Conservation (phyloP, 2,113 vertebrate species). For the Pantherophis guttatus region DNA sequence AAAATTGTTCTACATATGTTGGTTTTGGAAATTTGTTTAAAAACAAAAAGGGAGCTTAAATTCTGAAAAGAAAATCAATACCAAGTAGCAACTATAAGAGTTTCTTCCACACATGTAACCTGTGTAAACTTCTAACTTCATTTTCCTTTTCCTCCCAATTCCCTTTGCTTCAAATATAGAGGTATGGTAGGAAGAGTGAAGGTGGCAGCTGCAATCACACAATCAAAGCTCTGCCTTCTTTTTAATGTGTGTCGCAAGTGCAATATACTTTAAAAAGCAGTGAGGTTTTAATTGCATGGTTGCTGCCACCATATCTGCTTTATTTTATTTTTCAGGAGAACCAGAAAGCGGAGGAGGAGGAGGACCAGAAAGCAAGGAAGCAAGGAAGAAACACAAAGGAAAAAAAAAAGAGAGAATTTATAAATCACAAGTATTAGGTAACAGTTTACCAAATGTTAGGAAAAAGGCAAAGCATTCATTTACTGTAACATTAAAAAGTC, state of each 20-base stretch:
- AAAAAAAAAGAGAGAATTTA: background rate
- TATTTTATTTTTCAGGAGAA: background rate
- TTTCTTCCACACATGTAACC: background rate
- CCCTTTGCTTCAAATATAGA: background rate
- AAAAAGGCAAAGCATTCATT: background rate
- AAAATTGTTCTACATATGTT: background rate
- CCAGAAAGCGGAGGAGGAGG: background rate
- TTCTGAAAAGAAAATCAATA: background rate
- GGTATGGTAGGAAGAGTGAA: background rate
- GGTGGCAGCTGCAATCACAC: background rate
- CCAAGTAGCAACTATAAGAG: background rate
- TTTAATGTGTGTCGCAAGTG: background rate
- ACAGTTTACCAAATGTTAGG: background rate
- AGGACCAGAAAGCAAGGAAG: background rate
- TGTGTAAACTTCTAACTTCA: background rate
- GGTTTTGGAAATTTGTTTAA: background rate
- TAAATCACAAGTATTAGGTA: background rate
- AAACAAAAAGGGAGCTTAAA: background rate
- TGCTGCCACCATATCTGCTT: background rate
- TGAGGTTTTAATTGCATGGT: background rate
- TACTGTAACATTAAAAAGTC: background rate
- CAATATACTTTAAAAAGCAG: background rate
- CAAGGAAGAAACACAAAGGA: background rate
- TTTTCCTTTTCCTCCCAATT: background rate
- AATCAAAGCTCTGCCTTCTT: background rate